Conservation (phyloP, 2,888 invertebrate species). For the Cerastoderma edule region DNA sequence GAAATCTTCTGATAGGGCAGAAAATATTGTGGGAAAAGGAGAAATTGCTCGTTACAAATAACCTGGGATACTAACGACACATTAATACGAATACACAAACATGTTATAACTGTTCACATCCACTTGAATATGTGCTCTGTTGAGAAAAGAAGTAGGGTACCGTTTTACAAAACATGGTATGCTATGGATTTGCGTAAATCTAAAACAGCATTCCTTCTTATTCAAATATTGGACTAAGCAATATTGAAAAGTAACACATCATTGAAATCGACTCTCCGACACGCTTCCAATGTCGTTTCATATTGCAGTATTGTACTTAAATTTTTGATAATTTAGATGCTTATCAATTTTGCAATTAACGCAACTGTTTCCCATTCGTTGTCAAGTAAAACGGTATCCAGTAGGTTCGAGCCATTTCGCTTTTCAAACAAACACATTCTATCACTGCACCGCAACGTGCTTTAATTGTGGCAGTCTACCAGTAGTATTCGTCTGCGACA, state of each 20-base stretch:
- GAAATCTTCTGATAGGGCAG: too few relatives aligned
- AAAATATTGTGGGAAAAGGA: too few relatives aligned
- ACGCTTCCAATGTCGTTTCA: background rate
- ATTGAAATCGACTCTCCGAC: background rate
- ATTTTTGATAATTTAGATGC: background rate
- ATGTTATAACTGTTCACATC: too few relatives aligned
- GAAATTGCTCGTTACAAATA: too few relatives aligned
- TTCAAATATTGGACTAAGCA: too few relatives aligned
- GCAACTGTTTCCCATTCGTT: background rate
- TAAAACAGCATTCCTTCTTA: too few relatives aligned
- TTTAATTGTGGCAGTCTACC: background rate
- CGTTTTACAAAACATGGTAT: too few relatives aligned
- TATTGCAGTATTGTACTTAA: background rate
- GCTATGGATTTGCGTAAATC: too few relatives aligned
- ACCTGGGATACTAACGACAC: too few relatives aligned
- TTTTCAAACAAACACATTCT: background rate
- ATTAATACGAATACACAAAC: too few relatives aligned
- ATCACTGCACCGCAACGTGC: background rate
- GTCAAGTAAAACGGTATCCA: background rate
- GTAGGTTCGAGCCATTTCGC: background rate
- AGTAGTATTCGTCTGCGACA: slow-evolving; percentile 11
- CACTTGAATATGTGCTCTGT: too few relatives aligned
- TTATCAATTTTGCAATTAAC: background rate
- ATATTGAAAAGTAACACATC: background rate
- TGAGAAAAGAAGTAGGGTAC: too few relatives aligned